Evolutionary conservation across 2,888 invertebrate species (phyloP), one percentile per base, ranked within the genome.

Genomic region (Machimus rusticus): DNA sequence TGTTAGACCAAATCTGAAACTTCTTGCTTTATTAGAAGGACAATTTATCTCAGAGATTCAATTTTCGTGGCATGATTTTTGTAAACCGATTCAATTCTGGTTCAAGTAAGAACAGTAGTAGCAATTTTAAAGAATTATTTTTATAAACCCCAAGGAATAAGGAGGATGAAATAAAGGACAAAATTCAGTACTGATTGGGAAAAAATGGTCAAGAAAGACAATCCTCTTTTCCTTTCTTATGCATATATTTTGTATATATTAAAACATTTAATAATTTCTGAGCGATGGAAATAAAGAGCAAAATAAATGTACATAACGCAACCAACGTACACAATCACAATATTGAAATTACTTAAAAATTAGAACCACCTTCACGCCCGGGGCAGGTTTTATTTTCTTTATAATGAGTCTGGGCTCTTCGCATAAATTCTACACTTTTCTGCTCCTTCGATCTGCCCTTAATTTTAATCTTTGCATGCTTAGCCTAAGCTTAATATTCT

Each of bases 291-390:
- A 31, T 31, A 51, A 79, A 46, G 43, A 85, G 74, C 66, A 66
- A 85, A 85, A 85, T 74, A 74, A 74, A 85, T 74, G n/a, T 46
- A 85, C 34, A 14, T 43, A 85, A 77, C 77, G 86, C 55, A 86
- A 77, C 86, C 55, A 86, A 77, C 86, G 77, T 86, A 51, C 57
- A 86, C 86, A 86, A 86, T 86, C 86, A 86, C 86, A 86, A 86
- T 86, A 77, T 77, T 86, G 74, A 77, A 77, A 77, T 86, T 76
- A 43, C 85, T 85, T 85, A 85, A 85, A 85, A 85, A 74, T 74
- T 85, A 85, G 34, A 82, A 85, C 23, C 31, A 74, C 74, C 39
- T 76, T 37, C 66, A 28, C 66, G 28, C 28, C 66, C 0, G 66
- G 66, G 66, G 28, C 12, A 28, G 66, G 12, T 28, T 23, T 39